These are phyloP conservation scores for Erythrocercus mccallii DNA, from an alignment of 2,113 vertebrate species.

Conservation along the genomic window DNA sequence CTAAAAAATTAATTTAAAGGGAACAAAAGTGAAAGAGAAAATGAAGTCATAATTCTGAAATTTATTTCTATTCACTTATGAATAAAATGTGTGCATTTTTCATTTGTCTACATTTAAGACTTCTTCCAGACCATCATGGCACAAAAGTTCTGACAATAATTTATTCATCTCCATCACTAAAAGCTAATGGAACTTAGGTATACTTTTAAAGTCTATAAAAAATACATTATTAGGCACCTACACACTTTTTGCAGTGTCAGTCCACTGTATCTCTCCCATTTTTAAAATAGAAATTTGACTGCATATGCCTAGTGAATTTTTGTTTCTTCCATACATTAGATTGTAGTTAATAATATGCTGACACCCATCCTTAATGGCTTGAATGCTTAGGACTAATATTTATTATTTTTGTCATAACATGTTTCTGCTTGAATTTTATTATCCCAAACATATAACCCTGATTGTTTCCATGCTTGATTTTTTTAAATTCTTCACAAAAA, in stretches of 20 bases:
- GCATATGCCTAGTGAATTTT: background rate
- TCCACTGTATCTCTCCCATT: background rate
- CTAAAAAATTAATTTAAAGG: background rate
- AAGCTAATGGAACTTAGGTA: background rate
- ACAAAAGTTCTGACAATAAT: background rate
- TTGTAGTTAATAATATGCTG: background rate
- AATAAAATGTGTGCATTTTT: background rate
- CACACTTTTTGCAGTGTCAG: background rate
- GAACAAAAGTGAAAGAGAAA: background rate
- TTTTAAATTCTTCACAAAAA: background rate
- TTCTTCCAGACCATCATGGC: background rate
- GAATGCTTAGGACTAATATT: background rate
- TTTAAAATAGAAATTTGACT: background rate
- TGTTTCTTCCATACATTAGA: background rate
- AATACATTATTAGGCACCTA: background rate
- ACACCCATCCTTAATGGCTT: background rate
- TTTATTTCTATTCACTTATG: background rate
- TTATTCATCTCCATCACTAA: fast-evolving
- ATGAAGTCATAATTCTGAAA: background rate
- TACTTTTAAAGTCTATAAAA: background rate
- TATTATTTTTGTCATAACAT: background rate
- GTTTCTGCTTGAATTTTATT: background rate
- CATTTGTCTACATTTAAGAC: background rate
- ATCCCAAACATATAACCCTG: background rate
- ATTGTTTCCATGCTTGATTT: background rate